Evolutionary conservation across 1,140 invertebrate genomes (phyloP), one percentile per base, ranked within the genome.

Genomic region (Eumeta japonica): DNA sequence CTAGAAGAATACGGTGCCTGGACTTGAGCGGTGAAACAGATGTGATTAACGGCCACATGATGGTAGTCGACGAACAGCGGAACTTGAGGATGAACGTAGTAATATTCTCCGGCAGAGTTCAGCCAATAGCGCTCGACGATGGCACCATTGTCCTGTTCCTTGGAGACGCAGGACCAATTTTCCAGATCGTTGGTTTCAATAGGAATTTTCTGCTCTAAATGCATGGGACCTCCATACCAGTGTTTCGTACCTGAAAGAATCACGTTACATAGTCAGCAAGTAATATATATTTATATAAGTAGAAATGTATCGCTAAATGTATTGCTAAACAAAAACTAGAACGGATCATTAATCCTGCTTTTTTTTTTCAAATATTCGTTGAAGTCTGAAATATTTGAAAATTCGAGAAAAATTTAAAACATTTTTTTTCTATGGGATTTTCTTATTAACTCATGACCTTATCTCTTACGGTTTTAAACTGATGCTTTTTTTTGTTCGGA

Each of bases 121-220:
- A 91, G 59, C 88, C 88, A 92, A 51, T 90, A 89, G 27, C 84
- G 80, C 51, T 91, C 89, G 0, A 81, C 62, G 0, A 91, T 74
- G 3, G 82, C 86, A 46, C 78, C 80, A 49, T 85, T 86, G 28
- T 78, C 68, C 4, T 62, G 45, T 57, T 85, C 81, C 28, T 80
- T 81, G 13, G 81, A 78, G 3, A 85, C 48, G 49, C 84, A 84
- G 0, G 82, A 66, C 29, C 79, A 76, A 31, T 84, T 82, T 0
- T 66, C 63, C 19, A 78, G 79, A 2, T 61, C 62, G 45, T 81
- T 76, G 3, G 79, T 67, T 50, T 88, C 79, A 12, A 87, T 72
- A 0, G 85, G 85, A 78, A 83, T 87, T 12, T 79, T 58, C 51
- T 85, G 83, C 35, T 79, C 49, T n/a, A 78, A 63, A 48, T 78